These are phyloP conservation scores for Grammomys dolichurus DNA, from an alignment of 2,113 vertebrate species.

Conservation along the genomic window DNA sequence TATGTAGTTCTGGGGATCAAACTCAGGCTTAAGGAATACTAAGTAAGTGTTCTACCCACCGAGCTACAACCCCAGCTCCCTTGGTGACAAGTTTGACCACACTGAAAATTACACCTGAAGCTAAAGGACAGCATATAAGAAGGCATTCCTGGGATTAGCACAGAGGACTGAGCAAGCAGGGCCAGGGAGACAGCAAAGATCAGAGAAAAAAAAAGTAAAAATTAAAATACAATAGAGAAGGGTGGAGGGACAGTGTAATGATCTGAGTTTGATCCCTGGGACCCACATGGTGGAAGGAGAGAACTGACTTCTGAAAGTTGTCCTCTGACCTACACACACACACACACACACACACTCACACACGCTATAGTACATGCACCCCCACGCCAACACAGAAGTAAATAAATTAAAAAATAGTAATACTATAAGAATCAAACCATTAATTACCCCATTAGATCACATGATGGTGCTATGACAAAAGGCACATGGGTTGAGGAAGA, in stretches of 20 bases:
- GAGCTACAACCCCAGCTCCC: neutral
- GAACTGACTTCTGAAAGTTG: neutral
- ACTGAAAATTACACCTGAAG: neutral
- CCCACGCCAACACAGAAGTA: neutral
- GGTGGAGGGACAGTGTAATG: neutral
- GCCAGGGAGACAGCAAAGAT: accelerated
- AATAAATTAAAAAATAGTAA: neutral
- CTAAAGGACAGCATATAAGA: neutral
- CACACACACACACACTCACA: neutral
- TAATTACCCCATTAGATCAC: neutral
- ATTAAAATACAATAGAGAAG: neutral
- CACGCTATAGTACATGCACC: neutral
- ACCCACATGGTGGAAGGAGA: neutral
- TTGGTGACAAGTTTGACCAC: neutral
- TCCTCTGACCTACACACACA: neutral
- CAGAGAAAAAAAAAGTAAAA: neutral
- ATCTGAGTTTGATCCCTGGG: neutral
- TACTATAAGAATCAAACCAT: neutral
- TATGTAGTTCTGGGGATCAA: neutral
- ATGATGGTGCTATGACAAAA: neutral
- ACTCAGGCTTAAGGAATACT: neutral
- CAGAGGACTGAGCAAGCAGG: neutral
- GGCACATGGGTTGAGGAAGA: neutral
- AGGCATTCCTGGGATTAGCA: neutral
- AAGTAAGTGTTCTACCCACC: neutral